Evolutionary conservation across 2,888 invertebrate species (phyloP).

Genomic region (Macropis europaea): DNA sequence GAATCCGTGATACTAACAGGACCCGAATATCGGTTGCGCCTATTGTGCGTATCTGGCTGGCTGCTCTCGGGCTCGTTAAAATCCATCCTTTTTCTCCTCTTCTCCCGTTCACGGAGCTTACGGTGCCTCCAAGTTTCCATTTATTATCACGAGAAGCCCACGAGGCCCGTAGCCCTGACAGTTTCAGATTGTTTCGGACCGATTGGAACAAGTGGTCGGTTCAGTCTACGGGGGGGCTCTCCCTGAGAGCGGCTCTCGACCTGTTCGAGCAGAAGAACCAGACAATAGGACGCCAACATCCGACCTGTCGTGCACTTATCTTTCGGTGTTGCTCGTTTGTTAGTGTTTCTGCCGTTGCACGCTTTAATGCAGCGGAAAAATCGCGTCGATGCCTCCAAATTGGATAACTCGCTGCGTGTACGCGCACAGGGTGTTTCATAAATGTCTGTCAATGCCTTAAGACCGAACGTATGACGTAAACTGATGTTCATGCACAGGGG

Average conservation of each 20-base stretch:
- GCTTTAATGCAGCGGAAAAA: neutral
- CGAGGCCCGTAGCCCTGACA: conserved; percentile 25
- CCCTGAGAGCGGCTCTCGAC: conserved; percentile 36
- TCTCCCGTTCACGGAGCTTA: conserved; percentile 11
- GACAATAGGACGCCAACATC: conserved; percentile 71
- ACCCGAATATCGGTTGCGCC: neutral
- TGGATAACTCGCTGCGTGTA: too few species aligned
- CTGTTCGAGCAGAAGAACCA: conserved; percentile 58
- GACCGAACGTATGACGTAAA: too few species aligned
- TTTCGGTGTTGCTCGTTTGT: conserved; percentile 11
- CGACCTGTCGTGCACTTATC: conserved; percentile 28
- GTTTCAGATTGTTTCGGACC: conserved; percentile 51
- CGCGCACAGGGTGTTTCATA: too few species aligned
- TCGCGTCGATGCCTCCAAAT: neutral
- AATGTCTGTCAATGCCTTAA: too few species aligned
- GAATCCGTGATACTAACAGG: too few species aligned
- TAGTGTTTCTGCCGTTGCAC: neutral
- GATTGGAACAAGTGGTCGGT: conserved; percentile 48
- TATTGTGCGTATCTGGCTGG: conserved; percentile 1
- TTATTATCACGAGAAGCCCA: conserved; percentile 37
- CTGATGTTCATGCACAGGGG: too few species aligned
- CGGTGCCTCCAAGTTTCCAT: conserved; percentile 42
- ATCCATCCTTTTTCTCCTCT: conserved; percentile 3
- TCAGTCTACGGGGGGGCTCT: conserved; percentile 38
- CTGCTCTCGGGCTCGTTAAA: neutral